Conservation (phyloP, 1,140 invertebrate genomes). For the Triops longicaudatus region DNA sequence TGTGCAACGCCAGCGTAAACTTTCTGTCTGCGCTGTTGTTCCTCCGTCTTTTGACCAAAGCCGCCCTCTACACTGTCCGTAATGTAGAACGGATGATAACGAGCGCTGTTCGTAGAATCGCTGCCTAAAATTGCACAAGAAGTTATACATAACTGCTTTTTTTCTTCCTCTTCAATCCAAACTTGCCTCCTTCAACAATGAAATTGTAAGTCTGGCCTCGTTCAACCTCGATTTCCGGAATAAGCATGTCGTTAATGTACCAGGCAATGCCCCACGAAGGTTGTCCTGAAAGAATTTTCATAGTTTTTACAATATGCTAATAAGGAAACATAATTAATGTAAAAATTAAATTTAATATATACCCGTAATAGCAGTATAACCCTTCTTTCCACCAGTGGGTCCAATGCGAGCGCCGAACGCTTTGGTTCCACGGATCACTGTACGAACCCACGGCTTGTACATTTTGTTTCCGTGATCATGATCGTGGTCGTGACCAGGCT, state of each 20-base stretch:
- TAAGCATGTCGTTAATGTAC: constrained; percentile 86
- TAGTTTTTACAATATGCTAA: background rate
- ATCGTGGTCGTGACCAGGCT: constrained; percentile 36
- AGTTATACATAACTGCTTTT: background rate
- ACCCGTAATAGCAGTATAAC: constrained; percentile 72
- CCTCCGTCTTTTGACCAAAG: constrained; percentile 61
- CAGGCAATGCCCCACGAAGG: constrained; percentile 83
- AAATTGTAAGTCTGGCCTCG: constrained; percentile 83
- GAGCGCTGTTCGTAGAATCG: constrained; percentile 44
- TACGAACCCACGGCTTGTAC: constrained; percentile 56
- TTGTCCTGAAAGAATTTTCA: constrained; percentile 44
- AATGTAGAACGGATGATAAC: constrained; percentile 91
- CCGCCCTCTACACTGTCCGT: constrained; percentile 76
- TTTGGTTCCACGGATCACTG: constrained; percentile 49
- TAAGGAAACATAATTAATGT: too few relatives aligned
- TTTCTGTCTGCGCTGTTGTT: constrained; percentile 55
- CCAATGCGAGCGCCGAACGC: constrained; percentile 69
- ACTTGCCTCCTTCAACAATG: constrained; percentile 65
- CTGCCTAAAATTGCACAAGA: constrained; percentile 36
- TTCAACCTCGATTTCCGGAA: constrained; percentile 82
- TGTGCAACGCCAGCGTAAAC: constrained; percentile 72
- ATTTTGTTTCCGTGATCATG: constrained; percentile 37
- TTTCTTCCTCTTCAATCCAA: background rate
- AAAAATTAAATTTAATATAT: too few relatives aligned
- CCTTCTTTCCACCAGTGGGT: constrained; percentile 66